Conservation (phyloP, 2,888 invertebrate genomes). For the Spodoptera littoralis region DNA sequence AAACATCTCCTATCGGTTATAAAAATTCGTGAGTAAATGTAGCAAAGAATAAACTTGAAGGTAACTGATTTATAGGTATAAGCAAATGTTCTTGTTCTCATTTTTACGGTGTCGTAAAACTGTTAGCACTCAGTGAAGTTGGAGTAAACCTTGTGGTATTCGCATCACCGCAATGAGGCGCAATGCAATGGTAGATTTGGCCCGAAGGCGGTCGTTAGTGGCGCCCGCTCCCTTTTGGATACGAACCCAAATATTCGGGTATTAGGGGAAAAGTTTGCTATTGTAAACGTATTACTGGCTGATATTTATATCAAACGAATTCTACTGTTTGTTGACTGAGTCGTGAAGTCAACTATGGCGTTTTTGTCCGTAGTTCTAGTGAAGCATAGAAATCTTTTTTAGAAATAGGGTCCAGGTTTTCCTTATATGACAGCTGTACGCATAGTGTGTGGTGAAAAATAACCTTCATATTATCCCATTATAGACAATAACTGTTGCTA, state of each 20-base stretch:
- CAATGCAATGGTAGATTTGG: constrained; percentile 27
- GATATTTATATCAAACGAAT: no score
- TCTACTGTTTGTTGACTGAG: no score
- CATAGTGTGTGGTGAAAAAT: no score
- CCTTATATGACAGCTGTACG: no score
- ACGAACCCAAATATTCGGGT: constrained; percentile 25
- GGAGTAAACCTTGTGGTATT: constrained; percentile 46
- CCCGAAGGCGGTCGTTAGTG: constrained; percentile 35
- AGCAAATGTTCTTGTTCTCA: constrained; percentile 39
- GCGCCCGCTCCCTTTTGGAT: constrained; percentile 29
- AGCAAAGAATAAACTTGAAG: constrained; percentile 21
- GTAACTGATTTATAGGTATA: constrained; percentile 43
- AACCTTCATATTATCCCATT: no score
- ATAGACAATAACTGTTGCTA: not conserved
- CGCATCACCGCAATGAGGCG: constrained; percentile 32
- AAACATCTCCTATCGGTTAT: not conserved
- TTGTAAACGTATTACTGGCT: constrained; percentile 4
- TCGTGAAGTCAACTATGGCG: no score
- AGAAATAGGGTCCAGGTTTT: no score
- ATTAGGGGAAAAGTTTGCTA: constrained; percentile 18
- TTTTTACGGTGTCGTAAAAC: constrained; percentile 52
- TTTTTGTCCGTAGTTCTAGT: no score
- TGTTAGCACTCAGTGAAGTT: constrained; percentile 44
- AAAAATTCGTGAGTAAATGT: not conserved
- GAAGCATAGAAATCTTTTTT: no score